A percentile compares a stretch with the other conserved stretches of the same genome.
Evolutionary conservation across 2,113 vertebrate genomes (phyloP).

Genomic region (Plectropomus leopardus): DNA sequence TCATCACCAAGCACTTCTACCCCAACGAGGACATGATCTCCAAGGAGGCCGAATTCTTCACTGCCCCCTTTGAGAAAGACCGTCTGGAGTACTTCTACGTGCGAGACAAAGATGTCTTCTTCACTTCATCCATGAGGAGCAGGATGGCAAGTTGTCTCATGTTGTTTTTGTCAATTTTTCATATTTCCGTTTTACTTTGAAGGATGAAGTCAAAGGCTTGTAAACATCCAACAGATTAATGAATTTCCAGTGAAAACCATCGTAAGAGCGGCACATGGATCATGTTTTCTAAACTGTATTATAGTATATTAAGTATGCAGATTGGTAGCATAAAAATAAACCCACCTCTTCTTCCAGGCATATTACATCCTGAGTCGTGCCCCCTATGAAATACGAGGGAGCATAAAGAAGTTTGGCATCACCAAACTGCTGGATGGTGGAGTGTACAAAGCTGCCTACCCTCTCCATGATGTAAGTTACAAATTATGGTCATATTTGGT

Average conservation of each 20-base stretch:
- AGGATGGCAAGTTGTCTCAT: conserved; percentile 84
- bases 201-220: background rate
- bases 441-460: conserved; percentile 95
- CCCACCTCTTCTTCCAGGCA: conserved; percentile 79
- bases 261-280: background rate
- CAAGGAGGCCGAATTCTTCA: conserved; percentile 91
- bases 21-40: conserved; percentile 89
- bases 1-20: conserved; percentile 88
- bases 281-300: background rate
- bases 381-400: conserved; percentile 87
- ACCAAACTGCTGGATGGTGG: conserved; percentile 89
- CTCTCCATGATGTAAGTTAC: conserved; percentile 93
- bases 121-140: conserved; percentile 93
- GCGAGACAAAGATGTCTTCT: conserved; percentile 89
- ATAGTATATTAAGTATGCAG: too few species aligned
- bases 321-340: too few species aligned
- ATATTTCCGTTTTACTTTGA: background rate
- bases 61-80: conserved; percentile 91
- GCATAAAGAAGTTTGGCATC: conserved; percentile 92
- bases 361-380: conserved; percentile 92
- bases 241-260: too few species aligned
- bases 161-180: background rate
- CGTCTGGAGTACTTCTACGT: conserved; percentile 87
- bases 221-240: background rate
- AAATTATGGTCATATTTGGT: too few species aligned